Percentiles rank a stretch among this genome's conserved stretches.
Evolutionary conservation across 2,888 invertebrate genomes (phyloP).

Genomic region (Drosophila neutralis): DNA sequence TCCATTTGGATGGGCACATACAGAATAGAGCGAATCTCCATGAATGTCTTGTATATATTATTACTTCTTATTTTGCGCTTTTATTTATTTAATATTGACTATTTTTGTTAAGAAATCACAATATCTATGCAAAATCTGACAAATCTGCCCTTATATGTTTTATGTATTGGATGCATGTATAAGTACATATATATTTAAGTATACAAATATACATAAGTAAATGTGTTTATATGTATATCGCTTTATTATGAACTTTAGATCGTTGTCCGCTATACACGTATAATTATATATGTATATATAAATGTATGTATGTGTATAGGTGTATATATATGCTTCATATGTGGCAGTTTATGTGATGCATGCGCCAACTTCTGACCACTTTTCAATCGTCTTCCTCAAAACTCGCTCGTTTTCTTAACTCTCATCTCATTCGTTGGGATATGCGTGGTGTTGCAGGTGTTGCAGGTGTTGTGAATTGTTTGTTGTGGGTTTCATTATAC

Average conservation of each 20-base stretch:
- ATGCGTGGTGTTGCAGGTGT: conserved; percentile 76
- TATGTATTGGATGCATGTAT: conserved; percentile 25
- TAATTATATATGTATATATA: conserved; percentile 54
- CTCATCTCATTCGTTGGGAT: conserved; percentile 77
- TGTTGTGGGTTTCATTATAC: conserved; percentile 48
- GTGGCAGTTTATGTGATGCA: conserved; percentile 36
- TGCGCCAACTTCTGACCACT: conserved; percentile 29
- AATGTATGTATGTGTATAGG: not conserved
- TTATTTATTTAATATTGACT: conserved; percentile 45
- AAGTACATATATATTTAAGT: conserved; percentile 26
- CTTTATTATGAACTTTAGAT: conserved; percentile 53
- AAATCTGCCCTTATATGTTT: conserved; percentile 47
- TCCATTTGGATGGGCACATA: conserved; percentile 26
- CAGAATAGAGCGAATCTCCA: conserved; percentile 18
- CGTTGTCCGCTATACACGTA: conserved; percentile 67
- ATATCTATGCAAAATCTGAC: conserved; percentile 68
- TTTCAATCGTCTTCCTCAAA: not conserved
- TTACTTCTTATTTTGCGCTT: conserved; percentile 8
- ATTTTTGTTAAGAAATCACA: conserved; percentile 66
- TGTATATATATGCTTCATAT: conserved; percentile 27
- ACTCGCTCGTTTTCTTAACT: conserved; percentile 8
- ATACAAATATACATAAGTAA: conserved; percentile 32
- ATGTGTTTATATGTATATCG: conserved; percentile 31
- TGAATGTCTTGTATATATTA: conserved; percentile 9
- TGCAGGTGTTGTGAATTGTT: conserved; percentile 63